These are phyloP conservation scores for Agraylea sexmaculata DNA, from an alignment of 1,140 invertebrate species.

Conservation along the genomic window DNA sequence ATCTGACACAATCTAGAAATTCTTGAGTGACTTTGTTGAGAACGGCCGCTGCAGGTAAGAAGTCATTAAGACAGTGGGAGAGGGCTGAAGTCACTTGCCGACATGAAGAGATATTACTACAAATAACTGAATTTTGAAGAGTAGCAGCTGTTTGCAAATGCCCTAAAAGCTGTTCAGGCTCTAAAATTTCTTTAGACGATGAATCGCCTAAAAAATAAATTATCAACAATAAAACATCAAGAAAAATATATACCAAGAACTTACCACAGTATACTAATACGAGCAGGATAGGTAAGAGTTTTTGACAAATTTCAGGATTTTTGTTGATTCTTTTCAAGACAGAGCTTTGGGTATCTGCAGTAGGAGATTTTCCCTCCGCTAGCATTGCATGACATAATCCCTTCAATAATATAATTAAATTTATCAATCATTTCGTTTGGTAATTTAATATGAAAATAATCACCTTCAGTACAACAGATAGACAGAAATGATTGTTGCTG, in stretches of 20 bases:
- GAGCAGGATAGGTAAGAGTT: constrained; percentile 13
- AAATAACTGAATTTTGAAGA: constrained; percentile 27
- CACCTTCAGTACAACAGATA: constrained; percentile 32
- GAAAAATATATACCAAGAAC: not conserved
- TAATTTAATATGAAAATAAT: constrained; percentile 12
- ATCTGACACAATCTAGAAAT: constrained; percentile 34
- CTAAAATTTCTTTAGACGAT: constrained; percentile 33
- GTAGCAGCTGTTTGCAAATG: constrained; percentile 33
- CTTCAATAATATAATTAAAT: constrained; percentile 6
- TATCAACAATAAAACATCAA: not conserved
- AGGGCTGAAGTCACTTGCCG: constrained; percentile 24
- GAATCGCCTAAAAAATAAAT: constrained; percentile 14
- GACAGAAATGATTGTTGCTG: constrained; percentile 31
- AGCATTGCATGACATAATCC: constrained; percentile 14
- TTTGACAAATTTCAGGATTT: constrained; percentile 8
- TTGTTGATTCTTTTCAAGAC: constrained; percentile 13
- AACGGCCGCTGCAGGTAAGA: constrained; percentile 32
- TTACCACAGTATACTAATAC: constrained; percentile 16
- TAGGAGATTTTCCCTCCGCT: not conserved
- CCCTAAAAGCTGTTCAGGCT: constrained; percentile 35
- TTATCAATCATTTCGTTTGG: not conserved
- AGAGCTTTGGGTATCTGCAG: constrained; percentile 8
- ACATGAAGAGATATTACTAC: constrained; percentile 21
- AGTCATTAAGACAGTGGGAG: constrained; percentile 31
- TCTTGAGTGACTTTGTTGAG: constrained; percentile 36